These are phyloP conservation scores for Entomobrya proxima DNA, from an alignment of 2,888 invertebrate genomes.

Conservation along the genomic window DNA sequence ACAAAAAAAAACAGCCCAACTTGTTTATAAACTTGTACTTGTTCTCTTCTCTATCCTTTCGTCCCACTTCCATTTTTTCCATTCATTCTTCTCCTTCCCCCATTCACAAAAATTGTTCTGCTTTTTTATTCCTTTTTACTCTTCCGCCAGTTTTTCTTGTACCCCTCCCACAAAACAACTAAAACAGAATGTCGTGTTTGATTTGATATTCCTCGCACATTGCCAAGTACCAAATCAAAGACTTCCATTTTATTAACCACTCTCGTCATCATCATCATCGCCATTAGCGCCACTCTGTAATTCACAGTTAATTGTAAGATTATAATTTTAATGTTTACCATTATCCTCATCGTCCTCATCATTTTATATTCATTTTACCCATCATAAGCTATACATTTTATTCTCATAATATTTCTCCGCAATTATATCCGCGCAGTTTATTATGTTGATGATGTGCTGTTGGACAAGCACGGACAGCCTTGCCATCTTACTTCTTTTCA, in stretches of 20 bases:
- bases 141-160: constrained; percentile 15
- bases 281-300: background rate
- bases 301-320: constrained; percentile 41
- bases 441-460: background rate
- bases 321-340: constrained; percentile 28
- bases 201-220: background rate
- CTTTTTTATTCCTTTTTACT: background rate
- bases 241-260: constrained; percentile 23
- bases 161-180: constrained; percentile 27
- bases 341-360: constrained; percentile 12
- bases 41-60: background rate
- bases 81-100: background rate
- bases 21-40: background rate
- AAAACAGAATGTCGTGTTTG: no score
- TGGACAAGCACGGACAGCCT: background rate
- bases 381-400: background rate
- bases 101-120: background rate
- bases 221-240: background rate
- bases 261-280: background rate
- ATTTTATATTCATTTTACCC: background rate
- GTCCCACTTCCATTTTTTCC: background rate
- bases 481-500: background rate
- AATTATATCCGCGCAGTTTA: constrained; percentile 9
- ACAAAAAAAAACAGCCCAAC: background rate
- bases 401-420: background rate